phyloP scores from a whole-genome alignment of 2,797 vertebrate species.

The Heteromormyrus szaboi region DNA sequence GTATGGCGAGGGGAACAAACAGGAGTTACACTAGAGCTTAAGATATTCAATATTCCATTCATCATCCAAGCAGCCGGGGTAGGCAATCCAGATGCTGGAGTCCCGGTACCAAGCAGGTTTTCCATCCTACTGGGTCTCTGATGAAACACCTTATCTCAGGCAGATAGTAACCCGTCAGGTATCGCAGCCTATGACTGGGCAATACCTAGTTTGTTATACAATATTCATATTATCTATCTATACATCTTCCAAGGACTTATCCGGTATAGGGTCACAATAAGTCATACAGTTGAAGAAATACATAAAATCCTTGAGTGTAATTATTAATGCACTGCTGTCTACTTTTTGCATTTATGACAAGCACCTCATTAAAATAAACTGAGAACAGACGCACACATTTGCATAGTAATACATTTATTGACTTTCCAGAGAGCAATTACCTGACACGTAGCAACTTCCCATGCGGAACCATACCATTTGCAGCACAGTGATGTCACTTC shows the following conservation, averaged over 20 bases:
- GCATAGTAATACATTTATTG: slow-evolving; percentile 44
- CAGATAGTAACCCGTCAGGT: not conserved
- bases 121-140: not conserved
- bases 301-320: not conserved
- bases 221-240: not conserved
- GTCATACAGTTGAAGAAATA: not conserved
- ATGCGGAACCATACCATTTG: slow-evolving; percentile 28
- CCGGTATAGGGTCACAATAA: not conserved
- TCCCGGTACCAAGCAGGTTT: not conserved
- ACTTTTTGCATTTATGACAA: not conserved
- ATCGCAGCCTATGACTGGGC: not conserved
- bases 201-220: not conserved
- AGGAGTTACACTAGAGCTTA: not conserved
- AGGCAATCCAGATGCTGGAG: not conserved
- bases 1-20: not conserved
- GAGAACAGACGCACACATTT: not conserved
- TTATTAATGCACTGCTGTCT: not conserved
- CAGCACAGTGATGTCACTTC: slow-evolving; percentile 29
- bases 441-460: slow-evolving; percentile 35
- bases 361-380: not conserved
- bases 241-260: not conserved
- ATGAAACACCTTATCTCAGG: not conserved
- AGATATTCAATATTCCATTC: not conserved
- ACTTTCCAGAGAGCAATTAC: slow-evolving; percentile 35
- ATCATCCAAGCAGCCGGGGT: not conserved